Conservation (phyloP, 2,797 vertebrate species). For the Ataeniobius toweri region DNA sequence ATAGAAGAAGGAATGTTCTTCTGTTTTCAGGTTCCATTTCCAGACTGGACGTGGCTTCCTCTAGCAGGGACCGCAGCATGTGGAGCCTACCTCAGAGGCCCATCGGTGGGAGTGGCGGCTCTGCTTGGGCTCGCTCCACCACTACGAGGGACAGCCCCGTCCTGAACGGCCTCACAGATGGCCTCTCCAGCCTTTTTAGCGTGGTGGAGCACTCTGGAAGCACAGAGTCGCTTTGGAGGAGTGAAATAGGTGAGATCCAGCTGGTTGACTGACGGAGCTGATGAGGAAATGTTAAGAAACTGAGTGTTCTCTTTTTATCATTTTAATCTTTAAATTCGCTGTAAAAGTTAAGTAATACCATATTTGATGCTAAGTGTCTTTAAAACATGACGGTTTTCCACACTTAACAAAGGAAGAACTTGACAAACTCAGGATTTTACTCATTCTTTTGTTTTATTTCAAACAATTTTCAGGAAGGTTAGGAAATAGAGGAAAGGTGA, state of each 20-base stretch:
- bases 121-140: conserved; percentile 98
- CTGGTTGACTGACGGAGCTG: no score
- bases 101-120: conserved; percentile 86
- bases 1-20: neutral
- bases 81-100: conserved; percentile 92
- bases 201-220: conserved; percentile 94
- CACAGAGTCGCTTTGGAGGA: conserved; percentile 92
- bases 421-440: no score
- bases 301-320: neutral
- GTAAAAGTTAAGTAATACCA: no score
- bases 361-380: no score
- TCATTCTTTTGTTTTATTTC: no score
- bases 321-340: neutral
- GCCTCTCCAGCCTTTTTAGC: conserved; percentile 95
- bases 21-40: conserved; percentile 83
- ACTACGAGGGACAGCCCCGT: conserved; percentile 97
- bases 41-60: conserved; percentile 84
- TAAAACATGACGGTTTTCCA: no score
- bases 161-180: conserved; percentile 92
- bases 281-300: no score
- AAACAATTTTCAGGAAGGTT: no score
- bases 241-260: conserved; percentile 70
- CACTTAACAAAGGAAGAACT: no score
- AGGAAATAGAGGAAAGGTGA: no score
- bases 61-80: conserved; percentile 89